A percentile compares a stretch with the other conserved stretches of the same genome.
Evolutionary conservation across 2,888 invertebrate genomes (phyloP).

Genomic region (Andrena camellia): DNA sequence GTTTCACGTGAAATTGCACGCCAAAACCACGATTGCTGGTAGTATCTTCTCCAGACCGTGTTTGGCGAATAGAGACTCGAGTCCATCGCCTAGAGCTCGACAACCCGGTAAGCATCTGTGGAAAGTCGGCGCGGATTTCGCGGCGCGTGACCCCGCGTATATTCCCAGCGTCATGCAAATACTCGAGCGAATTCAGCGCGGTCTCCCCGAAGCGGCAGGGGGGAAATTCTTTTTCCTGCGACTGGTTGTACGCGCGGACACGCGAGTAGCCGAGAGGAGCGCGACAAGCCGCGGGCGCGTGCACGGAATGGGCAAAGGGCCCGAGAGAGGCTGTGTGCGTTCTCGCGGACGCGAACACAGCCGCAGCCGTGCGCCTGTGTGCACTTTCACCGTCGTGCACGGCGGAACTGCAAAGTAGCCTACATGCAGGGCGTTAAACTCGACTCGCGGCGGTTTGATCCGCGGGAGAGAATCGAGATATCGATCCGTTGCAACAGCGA

Average conservation of each 20-base stretch:
- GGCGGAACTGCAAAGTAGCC: slow-evolving; percentile 74
- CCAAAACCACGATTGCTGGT: too few species aligned
- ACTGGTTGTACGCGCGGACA: slow-evolving; percentile 34
- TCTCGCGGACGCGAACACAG: background rate
- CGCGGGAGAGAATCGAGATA: slow-evolving; percentile 68
- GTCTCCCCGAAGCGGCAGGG: slow-evolving; percentile 12
- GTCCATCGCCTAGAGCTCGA: too few species aligned
- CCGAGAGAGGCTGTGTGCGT: background rate
- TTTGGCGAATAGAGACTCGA: too few species aligned
- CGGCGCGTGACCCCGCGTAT: background rate
- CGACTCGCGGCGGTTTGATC: slow-evolving; percentile 66
- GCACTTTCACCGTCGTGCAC: slow-evolving; percentile 76
- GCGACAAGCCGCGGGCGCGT: slow-evolving; percentile 52
- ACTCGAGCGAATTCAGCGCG: slow-evolving; percentile 21
- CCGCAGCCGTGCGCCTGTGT: slow-evolving; percentile 59
- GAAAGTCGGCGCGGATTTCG: slow-evolving; percentile 9
- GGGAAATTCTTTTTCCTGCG: slow-evolving; percentile 39
- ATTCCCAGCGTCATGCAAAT: slow-evolving; percentile 39
- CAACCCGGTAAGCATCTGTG: background rate
- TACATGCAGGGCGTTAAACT: slow-evolving; percentile 76
- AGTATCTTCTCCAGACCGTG: too few species aligned
- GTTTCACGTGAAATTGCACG: too few species aligned
- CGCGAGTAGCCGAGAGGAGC: slow-evolving; percentile 12
- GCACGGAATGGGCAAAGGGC: slow-evolving; percentile 29
- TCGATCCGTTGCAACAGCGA: slow-evolving; percentile 73